phyloP scores from a whole-genome alignment of 2,888 invertebrate genomes.

The Thumatha senex region DNA sequence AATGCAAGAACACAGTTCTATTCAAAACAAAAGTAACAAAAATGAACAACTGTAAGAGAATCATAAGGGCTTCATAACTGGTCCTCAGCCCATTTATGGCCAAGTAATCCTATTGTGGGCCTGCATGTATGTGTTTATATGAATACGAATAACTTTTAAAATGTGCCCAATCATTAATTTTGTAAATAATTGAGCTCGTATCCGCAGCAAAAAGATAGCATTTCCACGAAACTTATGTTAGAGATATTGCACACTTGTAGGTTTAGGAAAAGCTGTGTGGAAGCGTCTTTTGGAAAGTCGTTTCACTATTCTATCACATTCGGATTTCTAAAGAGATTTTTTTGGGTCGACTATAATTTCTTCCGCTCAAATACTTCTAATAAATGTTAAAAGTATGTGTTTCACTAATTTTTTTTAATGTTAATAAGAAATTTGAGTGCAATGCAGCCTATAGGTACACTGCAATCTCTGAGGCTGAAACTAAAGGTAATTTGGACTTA shows the following conservation, averaged over 20 bases:
- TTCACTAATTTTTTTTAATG: too few relatives aligned
- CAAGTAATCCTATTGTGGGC: conserved; percentile 77
- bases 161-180: conserved; percentile 82
- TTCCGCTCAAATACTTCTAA: too few relatives aligned
- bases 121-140: conserved; percentile 40
- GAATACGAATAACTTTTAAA: conserved; percentile 59
- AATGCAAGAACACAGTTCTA: conserved; percentile 75
- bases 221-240: conserved; percentile 63
- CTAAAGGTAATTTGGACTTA: too few relatives aligned
- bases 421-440: too few relatives aligned
- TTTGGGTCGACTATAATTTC: too few relatives aligned
- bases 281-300: neutral
- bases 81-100: conserved; percentile 74
- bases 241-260: conserved; percentile 16
- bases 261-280: conserved; percentile 1
- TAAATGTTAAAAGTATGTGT: too few relatives aligned
- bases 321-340: too few relatives aligned
- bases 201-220: conserved; percentile 67
- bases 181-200: conserved; percentile 76
- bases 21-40: conserved; percentile 75
- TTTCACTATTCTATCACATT: too few relatives aligned
- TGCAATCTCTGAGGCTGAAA: too few relatives aligned
- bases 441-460: too few relatives aligned
- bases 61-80: conserved; percentile 78
- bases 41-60: conserved; percentile 66